Percentiles rank a stretch among this genome's conserved stretches.
These are phyloP conservation scores for Morinoia aosen DNA, from an alignment of 2,888 invertebrate species.

Conservation along the genomic window DNA sequence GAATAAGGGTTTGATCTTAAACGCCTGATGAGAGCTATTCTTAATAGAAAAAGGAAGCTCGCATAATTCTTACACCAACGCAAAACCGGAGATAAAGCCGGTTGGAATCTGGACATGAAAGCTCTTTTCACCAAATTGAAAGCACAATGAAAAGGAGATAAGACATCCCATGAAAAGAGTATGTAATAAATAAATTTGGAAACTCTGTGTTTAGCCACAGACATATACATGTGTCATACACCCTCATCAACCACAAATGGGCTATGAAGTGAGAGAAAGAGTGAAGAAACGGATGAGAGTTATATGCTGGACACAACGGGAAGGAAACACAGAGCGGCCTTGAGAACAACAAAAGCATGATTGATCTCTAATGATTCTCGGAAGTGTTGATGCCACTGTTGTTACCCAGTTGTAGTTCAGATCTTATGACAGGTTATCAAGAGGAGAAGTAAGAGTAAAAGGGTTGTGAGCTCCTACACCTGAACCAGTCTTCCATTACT, in stretches of 20 bases:
- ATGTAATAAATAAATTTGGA: not conserved
- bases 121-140: not conserved
- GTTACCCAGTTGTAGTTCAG: no score
- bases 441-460: no score
- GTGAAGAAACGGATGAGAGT: no score
- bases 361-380: no score
- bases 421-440: no score
- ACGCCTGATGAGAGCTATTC: not conserved
- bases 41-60: not conserved
- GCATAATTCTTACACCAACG: not conserved
- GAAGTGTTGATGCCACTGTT: no score
- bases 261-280: not conserved
- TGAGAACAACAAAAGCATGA: no score
- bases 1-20: not conserved
- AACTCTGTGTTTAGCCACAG: not conserved
- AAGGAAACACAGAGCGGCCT: no score
- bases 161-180: no score
- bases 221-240: not conserved
- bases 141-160: not conserved
- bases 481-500: no score
- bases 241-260: not conserved
- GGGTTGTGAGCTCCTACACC: no score
- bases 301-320: no score
- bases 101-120: not conserved
- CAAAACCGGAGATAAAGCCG: not conserved